Base-by-base conservation (phyloP, 2,797 vertebrate genomes). In the Thripadectes ignobilis region DNA sequence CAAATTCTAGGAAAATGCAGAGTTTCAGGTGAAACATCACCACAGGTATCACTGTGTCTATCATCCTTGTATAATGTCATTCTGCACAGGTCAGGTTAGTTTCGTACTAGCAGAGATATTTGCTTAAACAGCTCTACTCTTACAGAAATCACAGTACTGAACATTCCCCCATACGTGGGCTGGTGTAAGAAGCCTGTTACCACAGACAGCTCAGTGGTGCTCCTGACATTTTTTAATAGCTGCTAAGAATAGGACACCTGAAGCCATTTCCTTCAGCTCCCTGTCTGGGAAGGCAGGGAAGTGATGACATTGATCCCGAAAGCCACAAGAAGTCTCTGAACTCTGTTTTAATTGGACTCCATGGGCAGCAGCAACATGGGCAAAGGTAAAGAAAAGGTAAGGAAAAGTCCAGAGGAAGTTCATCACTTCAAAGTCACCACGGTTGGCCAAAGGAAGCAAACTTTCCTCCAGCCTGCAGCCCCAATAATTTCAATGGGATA, bases 171-270 rank as follows among this genome's bases (percentile, higher is more conserved):
- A 0, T 75, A 38, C 6, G 65, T 85, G 74, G 86, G 93, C 65
- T 77, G 81, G 45, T 91, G 59, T 85, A 87, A 94, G 85, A 85
- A 96, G 36, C 43, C 68, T 92, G 58, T 92, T 91, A 84, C 51
- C 84, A 58, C 1, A 92, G 94, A 38, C 81, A 93, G 85, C 89
- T 85, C 75, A 58, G 88, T 68, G 79, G 89, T 73, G 62, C 51
- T 91, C 72, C 89, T 91, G 62, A 66, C 68, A 51, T 95, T 95
- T 89, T 92, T 92, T 66, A 88, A 78, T 81, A 92, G 75, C n/a
- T 91, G 78, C 91, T 95, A 92, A 92, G 79, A 96, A 94, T 78
- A 94, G 36, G 62, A 68, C n/a, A 85, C 49, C 58, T 83, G 62
- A 96, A 94, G 72, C 78, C 72, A 78, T 88, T 91, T 89, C 79